These are phyloP conservation scores for Margarornis squamiger DNA, from an alignment of 2,797 vertebrate genomes.

Conservation along the genomic window DNA sequence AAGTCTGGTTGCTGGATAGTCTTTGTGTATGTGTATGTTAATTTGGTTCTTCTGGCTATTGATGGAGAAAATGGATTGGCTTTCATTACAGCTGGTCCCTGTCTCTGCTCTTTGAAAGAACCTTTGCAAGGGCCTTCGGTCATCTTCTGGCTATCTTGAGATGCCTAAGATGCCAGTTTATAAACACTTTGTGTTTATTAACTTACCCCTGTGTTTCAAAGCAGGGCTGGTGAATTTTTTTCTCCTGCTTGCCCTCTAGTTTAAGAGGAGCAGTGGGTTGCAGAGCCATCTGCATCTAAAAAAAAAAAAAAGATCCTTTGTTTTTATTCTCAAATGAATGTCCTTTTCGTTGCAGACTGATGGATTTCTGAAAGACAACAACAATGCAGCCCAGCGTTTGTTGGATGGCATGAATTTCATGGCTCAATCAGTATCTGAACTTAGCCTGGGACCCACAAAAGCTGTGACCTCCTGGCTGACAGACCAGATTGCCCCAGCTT, in stretches of 20 bases:
- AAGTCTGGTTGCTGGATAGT: slow-evolving; percentile 53
- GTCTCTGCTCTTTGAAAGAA: background rate
- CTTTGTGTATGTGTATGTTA: background rate
- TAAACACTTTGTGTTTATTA: background rate
- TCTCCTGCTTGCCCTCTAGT: background rate
- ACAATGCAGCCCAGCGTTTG: slow-evolving; percentile 96
- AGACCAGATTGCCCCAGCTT: slow-evolving; percentile 95
- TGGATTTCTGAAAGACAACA: slow-evolving; percentile 98
- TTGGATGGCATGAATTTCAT: slow-evolving; percentile 97
- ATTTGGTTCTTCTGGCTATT: background rate
- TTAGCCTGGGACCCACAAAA: slow-evolving; percentile 96
- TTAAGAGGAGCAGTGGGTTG: background rate
- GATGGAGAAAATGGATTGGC: background rate
- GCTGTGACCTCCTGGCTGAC: slow-evolving; percentile 97
- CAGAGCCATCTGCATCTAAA: background rate
- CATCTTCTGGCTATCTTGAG: background rate
- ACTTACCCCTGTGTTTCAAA: background rate
- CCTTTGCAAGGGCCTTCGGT: background rate
- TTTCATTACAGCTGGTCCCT: background rate
- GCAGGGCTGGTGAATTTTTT: background rate
- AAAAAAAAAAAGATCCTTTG: background rate
- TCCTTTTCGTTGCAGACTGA: slow-evolving; percentile 82
- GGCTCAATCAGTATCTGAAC: slow-evolving; percentile 97
- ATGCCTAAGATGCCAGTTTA: background rate
- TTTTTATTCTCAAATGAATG: background rate